Evolutionary conservation across 2,797 vertebrate species (phyloP).

Genomic region (Chiloscyllium punctatum): DNA sequence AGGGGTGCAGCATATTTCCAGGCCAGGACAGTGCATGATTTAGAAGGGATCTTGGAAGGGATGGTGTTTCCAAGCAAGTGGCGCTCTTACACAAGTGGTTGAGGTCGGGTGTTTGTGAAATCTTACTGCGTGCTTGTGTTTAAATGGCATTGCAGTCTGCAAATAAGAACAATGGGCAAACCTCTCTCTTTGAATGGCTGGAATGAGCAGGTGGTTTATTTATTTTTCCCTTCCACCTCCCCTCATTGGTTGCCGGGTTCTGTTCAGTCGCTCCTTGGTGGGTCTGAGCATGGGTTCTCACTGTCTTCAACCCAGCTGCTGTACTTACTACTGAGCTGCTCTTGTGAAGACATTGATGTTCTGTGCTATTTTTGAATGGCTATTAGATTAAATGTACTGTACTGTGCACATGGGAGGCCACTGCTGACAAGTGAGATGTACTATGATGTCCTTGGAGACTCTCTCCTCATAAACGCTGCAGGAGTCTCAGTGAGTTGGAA

Average conservation of each 20-base stretch:
- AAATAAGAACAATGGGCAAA: slow-evolving; percentile 56
- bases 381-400: slow-evolving; percentile 45
- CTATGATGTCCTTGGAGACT: slow-evolving; percentile 22
- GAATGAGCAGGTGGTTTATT: slow-evolving; percentile 55
- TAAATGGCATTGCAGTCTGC: slow-evolving; percentile 55
- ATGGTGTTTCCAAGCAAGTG: no score
- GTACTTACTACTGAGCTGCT: slow-evolving; percentile 44
- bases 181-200: slow-evolving; percentile 53
- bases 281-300: slow-evolving; percentile 41
- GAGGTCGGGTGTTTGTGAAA: background rate
- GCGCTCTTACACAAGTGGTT: background rate
- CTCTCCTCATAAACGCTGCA: slow-evolving; percentile 6
- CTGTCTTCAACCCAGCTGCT: slow-evolving; percentile 43
- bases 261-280: background rate
- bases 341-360: slow-evolving; percentile 47
- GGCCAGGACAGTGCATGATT: background rate
- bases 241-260: no score
- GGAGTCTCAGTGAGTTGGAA: slow-evolving; percentile 14
- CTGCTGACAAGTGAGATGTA: slow-evolving; percentile 26
- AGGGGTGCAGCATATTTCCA: no score
- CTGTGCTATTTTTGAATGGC: slow-evolving; percentile 58
- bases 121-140: slow-evolving; percentile 43
- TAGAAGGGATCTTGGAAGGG: background rate
- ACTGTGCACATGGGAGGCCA: slow-evolving; percentile 6
- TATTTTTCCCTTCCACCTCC: background rate